Evolutionary conservation across 2,888 invertebrate species (phyloP).

Genomic region (Poecilobothrus nobilitatus): DNA sequence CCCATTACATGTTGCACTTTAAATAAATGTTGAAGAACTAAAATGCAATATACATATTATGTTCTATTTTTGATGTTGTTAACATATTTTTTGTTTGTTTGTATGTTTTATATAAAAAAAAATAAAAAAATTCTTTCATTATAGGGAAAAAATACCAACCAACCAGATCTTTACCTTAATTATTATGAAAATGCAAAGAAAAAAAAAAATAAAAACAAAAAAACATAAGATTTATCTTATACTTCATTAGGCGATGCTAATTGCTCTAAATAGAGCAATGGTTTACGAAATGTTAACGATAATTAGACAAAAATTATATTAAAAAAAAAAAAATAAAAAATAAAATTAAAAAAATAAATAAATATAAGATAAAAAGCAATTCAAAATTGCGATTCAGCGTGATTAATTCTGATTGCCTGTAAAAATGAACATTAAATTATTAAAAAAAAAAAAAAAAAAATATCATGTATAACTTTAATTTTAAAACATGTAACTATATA

Average conservation of each 20-base stretch:
- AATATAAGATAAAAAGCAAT: background rate
- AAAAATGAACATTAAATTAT: slow-evolving; percentile 5
- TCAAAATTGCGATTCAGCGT: background rate
- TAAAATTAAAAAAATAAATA: background rate
- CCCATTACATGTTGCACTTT: no score
- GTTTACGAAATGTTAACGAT: slow-evolving; percentile 4
- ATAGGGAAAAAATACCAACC: background rate
- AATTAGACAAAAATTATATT: slow-evolving; percentile 6
- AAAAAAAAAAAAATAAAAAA: background rate
- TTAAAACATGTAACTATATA: no score
- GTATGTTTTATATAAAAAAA: no score
- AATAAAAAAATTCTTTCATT: no score
- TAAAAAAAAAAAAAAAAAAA: background rate
- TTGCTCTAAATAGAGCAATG: slow-evolving; percentile 22
- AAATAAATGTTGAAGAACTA: no score
- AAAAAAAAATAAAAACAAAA: slow-evolving; percentile 9
- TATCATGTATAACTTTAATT: no score
- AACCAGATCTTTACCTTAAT: background rate
- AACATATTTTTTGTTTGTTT: no score
- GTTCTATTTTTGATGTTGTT: no score
- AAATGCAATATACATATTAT: no score
- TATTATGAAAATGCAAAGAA: background rate
- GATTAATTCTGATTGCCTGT: slow-evolving; percentile 6
- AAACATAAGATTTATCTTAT: slow-evolving; percentile 23
- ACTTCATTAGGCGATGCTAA: slow-evolving; percentile 26